These are phyloP conservation scores for Paguma larvata DNA, from an alignment of 2,797 vertebrate species.

Conservation along the genomic window DNA sequence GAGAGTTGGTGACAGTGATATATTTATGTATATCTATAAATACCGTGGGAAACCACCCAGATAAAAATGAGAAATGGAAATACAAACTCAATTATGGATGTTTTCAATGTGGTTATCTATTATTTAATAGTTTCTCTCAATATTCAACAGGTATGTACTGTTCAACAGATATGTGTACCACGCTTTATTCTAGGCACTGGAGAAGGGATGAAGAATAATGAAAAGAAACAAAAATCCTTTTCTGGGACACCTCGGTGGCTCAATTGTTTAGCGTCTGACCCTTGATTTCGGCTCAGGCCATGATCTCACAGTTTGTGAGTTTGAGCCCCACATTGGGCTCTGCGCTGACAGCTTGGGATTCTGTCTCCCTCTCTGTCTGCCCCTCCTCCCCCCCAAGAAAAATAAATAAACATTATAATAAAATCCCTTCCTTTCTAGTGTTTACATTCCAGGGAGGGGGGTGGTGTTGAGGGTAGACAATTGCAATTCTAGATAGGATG, in stretches of 20 bases:
- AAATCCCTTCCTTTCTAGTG: not conserved
- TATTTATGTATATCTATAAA: not conserved
- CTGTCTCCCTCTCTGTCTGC: too few relatives aligned
- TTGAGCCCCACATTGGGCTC: too few relatives aligned
- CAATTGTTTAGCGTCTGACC: too few relatives aligned
- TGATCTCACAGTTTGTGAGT: too few relatives aligned
- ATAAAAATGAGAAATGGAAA: not conserved
- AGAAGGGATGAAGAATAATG: not conserved
- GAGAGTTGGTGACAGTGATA: not conserved
- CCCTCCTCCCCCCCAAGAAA: too few relatives aligned
- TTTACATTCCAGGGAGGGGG: not conserved
- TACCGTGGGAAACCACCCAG: not conserved
- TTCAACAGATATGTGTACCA: not conserved
- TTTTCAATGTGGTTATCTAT: not conserved
- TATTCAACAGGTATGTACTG: not conserved
- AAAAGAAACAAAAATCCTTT: not conserved
- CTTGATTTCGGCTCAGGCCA: too few relatives aligned
- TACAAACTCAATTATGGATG: not conserved
- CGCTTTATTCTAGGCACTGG: not conserved
- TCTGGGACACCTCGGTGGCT: too few relatives aligned
- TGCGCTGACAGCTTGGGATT: too few relatives aligned
- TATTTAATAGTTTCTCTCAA: not conserved
- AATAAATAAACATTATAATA: too few relatives aligned
- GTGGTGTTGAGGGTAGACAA: not conserved
- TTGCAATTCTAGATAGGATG: not conserved